Conservation (phyloP, 2,888 invertebrate genomes). For the Cataglyphis rosenhaueri region DNA sequence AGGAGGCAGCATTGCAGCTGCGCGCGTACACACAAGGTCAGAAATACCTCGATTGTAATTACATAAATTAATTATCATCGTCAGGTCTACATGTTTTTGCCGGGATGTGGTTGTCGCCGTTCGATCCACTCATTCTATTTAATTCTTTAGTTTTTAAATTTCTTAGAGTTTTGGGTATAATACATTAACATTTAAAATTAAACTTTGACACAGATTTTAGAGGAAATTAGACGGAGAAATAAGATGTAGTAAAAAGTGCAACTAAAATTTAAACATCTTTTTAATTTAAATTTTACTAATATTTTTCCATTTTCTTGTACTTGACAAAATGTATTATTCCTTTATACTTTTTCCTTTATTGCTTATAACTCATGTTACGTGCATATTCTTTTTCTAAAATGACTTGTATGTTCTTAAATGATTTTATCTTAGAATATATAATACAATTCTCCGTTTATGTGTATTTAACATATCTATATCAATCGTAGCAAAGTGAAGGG, state of each 20-base stretch:
- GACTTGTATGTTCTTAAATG: not conserved
- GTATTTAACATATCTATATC: not conserved
- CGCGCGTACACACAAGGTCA: conserved; percentile 79
- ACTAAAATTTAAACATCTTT: not conserved
- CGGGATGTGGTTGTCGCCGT: not conserved
- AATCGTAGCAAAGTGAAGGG: not conserved
- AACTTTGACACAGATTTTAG: not conserved
- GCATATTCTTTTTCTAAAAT: not conserved
- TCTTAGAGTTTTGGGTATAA: not conserved
- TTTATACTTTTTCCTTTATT: not conserved
- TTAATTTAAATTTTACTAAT: not conserved
- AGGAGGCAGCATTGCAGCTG: conserved; percentile 71
- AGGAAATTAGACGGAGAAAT: not conserved
- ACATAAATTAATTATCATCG: conserved; percentile 79
- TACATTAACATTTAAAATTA: not conserved
- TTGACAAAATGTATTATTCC: not conserved
- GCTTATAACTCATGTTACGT: not conserved
- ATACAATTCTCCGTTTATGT: not conserved
- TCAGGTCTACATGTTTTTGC: conserved; percentile 42
- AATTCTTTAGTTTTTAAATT: not conserved
- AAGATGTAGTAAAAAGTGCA: not conserved
- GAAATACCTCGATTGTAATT: conserved; percentile 82
- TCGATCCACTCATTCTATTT: not conserved
- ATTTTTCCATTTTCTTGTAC: not conserved
- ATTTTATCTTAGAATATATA: not conserved